These are phyloP conservation scores for Probosciger aterrimus DNA, from an alignment of 2,113 vertebrate genomes.

Conservation along the genomic window DNA sequence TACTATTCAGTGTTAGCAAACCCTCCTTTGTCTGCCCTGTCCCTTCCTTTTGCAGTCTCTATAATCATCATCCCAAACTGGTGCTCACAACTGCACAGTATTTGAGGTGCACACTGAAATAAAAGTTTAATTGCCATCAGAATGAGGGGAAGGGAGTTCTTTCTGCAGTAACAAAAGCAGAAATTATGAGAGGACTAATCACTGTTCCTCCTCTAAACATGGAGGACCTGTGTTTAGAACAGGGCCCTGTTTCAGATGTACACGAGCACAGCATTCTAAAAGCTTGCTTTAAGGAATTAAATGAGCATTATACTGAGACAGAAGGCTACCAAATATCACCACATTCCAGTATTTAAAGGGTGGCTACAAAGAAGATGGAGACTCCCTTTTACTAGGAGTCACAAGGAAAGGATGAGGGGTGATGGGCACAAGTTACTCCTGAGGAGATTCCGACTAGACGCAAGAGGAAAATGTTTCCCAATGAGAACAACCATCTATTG, in stretches of 20 bases:
- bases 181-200: background rate
- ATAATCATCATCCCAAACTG: background rate
- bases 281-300: background rate
- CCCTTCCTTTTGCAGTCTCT: background rate
- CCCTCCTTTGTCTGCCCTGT: background rate
- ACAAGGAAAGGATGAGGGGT: background rate
- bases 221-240: background rate
- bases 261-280: background rate
- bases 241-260: background rate
- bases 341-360: background rate
- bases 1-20: background rate
- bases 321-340: background rate
- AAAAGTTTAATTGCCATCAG: background rate
- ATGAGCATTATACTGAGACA: background rate
- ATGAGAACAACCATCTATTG: background rate
- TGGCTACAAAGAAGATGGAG: background rate
- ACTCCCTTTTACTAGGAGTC: background rate
- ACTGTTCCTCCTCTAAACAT: background rate
- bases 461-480: background rate
- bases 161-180: background rate
- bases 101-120: background rate
- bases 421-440: background rate
- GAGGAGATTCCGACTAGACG: background rate
- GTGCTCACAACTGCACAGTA: fast-evolving
- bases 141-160: background rate